These are phyloP conservation scores for Camarhynchus parvulus DNA, from an alignment of 2,113 vertebrate genomes.

Conservation along the genomic window DNA sequence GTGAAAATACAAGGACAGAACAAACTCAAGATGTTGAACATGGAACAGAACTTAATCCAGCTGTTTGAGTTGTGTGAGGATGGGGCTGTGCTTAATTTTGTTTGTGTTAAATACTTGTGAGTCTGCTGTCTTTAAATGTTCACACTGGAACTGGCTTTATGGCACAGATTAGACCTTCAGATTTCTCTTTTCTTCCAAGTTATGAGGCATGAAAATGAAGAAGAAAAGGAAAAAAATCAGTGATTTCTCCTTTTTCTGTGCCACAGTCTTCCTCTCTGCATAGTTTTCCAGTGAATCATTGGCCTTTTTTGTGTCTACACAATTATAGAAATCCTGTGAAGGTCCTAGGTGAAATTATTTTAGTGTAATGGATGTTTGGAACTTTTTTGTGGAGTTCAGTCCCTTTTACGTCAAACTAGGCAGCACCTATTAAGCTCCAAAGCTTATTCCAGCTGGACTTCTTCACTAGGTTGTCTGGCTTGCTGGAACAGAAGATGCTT, in stretches of 20 bases:
- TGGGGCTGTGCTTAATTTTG: not conserved
- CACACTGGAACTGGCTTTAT: not conserved
- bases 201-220: not conserved
- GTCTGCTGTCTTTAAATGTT: not conserved
- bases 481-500: not conserved
- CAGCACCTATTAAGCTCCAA: not conserved
- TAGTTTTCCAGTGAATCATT: not conserved
- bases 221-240: not conserved
- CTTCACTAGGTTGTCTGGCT: not conserved
- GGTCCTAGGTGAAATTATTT: not conserved
- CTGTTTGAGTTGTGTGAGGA: not conserved
- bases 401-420: not conserved
- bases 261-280: not conserved
- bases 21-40: accelerated
- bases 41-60: not conserved
- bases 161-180: not conserved
- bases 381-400: not conserved
- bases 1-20: not conserved
- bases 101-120: not conserved
- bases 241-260: not conserved
- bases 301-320: not conserved
- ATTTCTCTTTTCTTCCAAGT: not conserved
- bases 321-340: not conserved
- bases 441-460: not conserved
- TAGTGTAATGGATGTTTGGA: not conserved